phyloP scores from a whole-genome alignment of 1,140 invertebrate species.

The Limonius californicus region DNA sequence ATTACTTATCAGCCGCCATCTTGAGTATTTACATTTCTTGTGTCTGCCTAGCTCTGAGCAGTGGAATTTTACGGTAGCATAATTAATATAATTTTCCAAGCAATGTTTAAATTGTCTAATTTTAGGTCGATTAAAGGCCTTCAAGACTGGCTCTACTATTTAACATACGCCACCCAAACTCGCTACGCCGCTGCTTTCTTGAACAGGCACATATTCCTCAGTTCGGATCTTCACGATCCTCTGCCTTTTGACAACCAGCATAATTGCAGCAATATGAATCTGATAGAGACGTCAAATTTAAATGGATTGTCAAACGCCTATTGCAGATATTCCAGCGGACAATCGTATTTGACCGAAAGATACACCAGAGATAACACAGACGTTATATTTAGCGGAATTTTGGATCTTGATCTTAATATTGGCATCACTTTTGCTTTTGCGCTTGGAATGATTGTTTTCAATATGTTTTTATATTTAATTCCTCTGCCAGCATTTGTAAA shows the following conservation, averaged over 20 bases:
- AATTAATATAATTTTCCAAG: too few relatives aligned
- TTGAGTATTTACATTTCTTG: constrained; percentile 71
- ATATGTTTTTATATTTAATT: constrained; percentile 80
- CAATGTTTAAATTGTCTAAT: too few relatives aligned
- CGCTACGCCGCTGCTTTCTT: constrained; percentile 72
- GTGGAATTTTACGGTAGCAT: constrained; percentile 75
- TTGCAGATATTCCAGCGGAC: constrained; percentile 65
- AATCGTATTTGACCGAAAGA: constrained; percentile 67
- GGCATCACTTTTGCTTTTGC: constrained; percentile 81
- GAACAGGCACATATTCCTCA: constrained; percentile 62
- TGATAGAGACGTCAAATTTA: constrained; percentile 50
- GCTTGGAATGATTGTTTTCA: constrained; percentile 73
- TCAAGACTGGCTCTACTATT: constrained; percentile 74
- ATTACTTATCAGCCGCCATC: constrained; percentile 69
- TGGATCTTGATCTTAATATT: constrained; percentile 72
- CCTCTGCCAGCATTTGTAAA: constrained; percentile 82
- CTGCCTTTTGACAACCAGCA: constrained; percentile 50
- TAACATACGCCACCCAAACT: constrained; percentile 73
- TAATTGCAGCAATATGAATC: constrained; percentile 53
- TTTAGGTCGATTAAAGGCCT: constrained; percentile 64
- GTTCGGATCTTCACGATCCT: constrained; percentile 51
- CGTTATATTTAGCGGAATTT: constrained; percentile 57
- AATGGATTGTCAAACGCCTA: constrained; percentile 38
- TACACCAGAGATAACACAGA: constrained; percentile 62
- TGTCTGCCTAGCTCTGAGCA: constrained; percentile 70